Evolutionary conservation across 1,140 invertebrate genomes (phyloP).

Genomic region (Acyrthosiphon pisum): DNA sequence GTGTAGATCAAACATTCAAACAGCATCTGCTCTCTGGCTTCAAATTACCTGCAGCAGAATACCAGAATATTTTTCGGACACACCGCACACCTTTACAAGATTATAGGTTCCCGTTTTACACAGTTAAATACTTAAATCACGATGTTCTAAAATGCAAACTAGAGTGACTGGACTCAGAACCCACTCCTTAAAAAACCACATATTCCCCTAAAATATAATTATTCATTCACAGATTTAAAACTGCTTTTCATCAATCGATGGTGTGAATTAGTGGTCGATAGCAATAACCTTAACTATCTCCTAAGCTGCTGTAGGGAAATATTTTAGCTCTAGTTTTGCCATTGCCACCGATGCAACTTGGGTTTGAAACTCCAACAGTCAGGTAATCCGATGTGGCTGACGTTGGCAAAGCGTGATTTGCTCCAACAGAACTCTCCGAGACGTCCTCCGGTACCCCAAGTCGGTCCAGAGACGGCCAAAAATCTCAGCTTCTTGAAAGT

Average conservation of each 20-base stretch:
- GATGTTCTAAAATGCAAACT: not conserved
- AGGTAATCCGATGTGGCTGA: conserved; percentile 29
- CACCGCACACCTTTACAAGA: too few species aligned
- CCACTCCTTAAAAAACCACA: not conserved
- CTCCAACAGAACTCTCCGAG: conserved; percentile 30
- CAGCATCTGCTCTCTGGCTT: too few species aligned
- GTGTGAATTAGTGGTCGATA: not conserved
- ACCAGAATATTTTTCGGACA: too few species aligned
- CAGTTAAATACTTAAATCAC: not conserved
- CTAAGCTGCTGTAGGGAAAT: not conserved
- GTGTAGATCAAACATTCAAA: too few species aligned
- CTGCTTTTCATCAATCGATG: not conserved
- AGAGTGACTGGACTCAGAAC: not conserved
- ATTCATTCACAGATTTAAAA: not conserved
- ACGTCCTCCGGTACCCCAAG: not conserved
- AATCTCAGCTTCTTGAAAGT: not conserved
- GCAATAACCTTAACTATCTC: not conserved
- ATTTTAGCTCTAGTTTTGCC: not conserved
- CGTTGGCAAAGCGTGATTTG: not conserved
- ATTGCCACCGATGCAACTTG: not conserved
- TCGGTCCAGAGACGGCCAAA: conserved; percentile 11
- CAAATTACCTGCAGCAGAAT: too few species aligned
- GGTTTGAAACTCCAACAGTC: conserved; percentile 48
- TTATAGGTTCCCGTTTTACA: not conserved
- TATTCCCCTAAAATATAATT: not conserved